A percentile compares a stretch with the other conserved stretches of the same genome.
Conservation (phyloP, 2,888 invertebrate species). For the Nebria brevicollis region DNA sequence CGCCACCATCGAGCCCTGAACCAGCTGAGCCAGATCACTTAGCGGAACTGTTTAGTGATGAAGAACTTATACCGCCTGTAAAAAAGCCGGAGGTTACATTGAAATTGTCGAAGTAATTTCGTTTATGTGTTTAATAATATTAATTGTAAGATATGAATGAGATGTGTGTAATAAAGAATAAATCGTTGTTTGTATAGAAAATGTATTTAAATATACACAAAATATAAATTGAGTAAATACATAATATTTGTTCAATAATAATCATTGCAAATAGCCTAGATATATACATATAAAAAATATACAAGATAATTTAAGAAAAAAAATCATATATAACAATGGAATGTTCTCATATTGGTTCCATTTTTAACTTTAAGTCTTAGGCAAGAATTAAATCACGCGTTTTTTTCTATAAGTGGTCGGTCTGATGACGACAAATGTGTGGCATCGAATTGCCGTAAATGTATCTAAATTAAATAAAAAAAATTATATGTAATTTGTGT, state of each 20-base stretch:
- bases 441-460: conserved; percentile 76
- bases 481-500: background rate
- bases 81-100: conserved; percentile 8
- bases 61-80: conserved; percentile 52
- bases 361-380: conserved; percentile 4
- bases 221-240: conserved; percentile 27
- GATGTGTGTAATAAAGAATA: conserved; percentile 29
- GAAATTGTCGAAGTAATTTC: conserved; percentile 5
- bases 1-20: conserved; percentile 32
- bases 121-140: background rate
- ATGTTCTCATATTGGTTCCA: conserved; percentile 32
- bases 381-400: conserved; percentile 6
- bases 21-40: conserved; percentile 53
- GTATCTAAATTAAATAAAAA: conserved; percentile 68
- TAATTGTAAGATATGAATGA: conserved; percentile 17
- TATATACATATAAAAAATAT: conserved; percentile 43
- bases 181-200: conserved; percentile 40
- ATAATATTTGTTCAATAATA: conserved; percentile 25
- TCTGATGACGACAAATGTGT: conserved; percentile 71
- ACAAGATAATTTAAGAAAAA: conserved; percentile 23
- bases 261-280: conserved; percentile 20
- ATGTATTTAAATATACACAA: conserved; percentile 46
- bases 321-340: conserved; percentile 25
- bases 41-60: conserved; percentile 61
- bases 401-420: conserved; percentile 60